Evolutionary conservation across 1,140 invertebrate species (phyloP), one percentile per base, ranked within the genome.

Genomic region (Periplaneta americana): DNA sequence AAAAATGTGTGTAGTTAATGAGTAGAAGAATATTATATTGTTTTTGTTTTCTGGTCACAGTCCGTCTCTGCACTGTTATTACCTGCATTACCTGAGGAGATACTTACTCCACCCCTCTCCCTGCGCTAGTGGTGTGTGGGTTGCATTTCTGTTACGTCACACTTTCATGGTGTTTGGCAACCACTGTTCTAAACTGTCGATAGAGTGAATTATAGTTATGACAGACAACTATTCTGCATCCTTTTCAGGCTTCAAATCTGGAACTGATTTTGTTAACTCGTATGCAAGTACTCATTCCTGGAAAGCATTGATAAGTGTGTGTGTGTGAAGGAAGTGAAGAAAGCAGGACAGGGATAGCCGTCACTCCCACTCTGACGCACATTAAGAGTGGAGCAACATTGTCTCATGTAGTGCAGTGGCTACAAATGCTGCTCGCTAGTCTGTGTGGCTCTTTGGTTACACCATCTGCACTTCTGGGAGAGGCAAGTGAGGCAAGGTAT

Each of bases 361-460:
- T n/a, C 75, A 36, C 75, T 76, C 34, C 75, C 33, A 34, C 32
- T 76, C 34, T 34, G 34, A 34, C 0, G 32, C 9, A 35, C 22
- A n/a, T 78, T 31, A n/a, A 34, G 37, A 78, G 17, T 39, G 18
- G 34, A 78, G 34, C 28, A 28, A 22, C 76, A 34, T 34, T 36
- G 15, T 34, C n/a, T 15, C 13, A 78, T 3, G 28, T 78, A n/a
- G 28, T 78, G 34, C 33, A 9, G 0, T 87, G 86, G 86, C 34
- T 87, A 57, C 79, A 84, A 78, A 37, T 37, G 6, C 83, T 91
- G 31, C 78, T 87, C 18, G 86, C 86, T 48, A 85, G 85, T 48
- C 83, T 48, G 86, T 86, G 74, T 91, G 90, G 89, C 81, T 91
- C 6, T n/a, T 39, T 34, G 22, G 39, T 80, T 8, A 66, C 8